phyloP scores from a whole-genome alignment of 2,888 invertebrate genomes.

The Chamaedrilus cognettii region DNA sequence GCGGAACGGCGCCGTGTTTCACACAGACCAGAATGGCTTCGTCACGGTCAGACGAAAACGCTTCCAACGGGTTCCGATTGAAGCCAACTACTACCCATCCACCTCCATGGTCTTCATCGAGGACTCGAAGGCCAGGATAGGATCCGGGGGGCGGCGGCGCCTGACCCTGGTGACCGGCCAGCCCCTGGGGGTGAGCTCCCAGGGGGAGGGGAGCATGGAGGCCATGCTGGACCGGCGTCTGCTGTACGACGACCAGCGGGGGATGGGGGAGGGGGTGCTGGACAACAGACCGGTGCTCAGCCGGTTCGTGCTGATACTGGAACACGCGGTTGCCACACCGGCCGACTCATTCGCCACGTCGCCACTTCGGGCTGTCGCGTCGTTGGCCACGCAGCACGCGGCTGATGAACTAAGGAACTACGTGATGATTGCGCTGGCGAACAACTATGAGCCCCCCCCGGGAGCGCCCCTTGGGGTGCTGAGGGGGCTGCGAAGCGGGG shows the following conservation, averaged over 20 bases:
- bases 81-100: constrained; percentile 57
- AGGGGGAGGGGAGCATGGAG: constrained; percentile 50
- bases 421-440: constrained; percentile 62
- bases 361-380: no score
- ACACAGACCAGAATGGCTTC: constrained; percentile 56
- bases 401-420: constrained; percentile 66
- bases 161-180: constrained; percentile 51
- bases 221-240: constrained; percentile 56
- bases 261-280: constrained; percentile 51
- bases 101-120: constrained; percentile 51
- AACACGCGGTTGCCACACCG: no score
- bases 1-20: constrained; percentile 42
- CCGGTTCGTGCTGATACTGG: constrained; percentile 33
- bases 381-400: constrained; percentile 68
- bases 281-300: constrained; percentile 42
- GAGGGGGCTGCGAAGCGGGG: constrained; percentile 40
- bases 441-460: constrained; percentile 21
- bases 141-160: no score
- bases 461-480: constrained; percentile 27
- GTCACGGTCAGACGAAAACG: constrained; percentile 49
- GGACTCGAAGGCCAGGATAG: constrained; percentile 42
- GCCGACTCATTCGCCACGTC: no score
- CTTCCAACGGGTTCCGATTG: constrained; percentile 42
- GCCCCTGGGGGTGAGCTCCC: constrained; percentile 52
- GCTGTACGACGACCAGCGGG: constrained; percentile 50